phyloP scores from a whole-genome alignment of 2,797 vertebrate species.

The Rhinella marina region DNA sequence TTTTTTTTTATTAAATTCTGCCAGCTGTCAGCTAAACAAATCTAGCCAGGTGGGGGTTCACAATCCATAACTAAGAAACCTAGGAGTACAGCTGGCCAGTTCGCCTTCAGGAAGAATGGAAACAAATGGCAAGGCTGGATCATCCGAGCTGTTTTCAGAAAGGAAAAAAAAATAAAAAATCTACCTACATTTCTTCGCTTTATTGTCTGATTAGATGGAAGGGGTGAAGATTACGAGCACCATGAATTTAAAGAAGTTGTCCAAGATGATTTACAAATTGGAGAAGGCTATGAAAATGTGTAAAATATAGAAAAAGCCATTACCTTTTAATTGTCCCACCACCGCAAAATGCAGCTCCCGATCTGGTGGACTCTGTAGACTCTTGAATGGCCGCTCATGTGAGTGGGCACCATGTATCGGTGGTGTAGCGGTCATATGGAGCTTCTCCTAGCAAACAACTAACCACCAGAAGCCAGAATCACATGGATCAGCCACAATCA shows the following conservation, averaged over 20 bases:
- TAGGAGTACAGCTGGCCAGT: conserved; percentile 83
- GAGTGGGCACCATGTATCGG: no score
- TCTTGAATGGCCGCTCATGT: no score
- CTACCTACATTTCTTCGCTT: conserved; percentile 73
- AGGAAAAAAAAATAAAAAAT: conserved; percentile 67
- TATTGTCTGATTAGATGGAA: conserved; percentile 67
- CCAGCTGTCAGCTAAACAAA: conserved; percentile 87
- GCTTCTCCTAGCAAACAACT: no score
- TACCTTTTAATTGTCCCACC: no score
- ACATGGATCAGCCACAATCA: no score
- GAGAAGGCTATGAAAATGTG: no score
- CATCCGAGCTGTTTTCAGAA: conserved; percentile 78
- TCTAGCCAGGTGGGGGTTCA: conserved; percentile 85
- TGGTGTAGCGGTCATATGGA: no score
- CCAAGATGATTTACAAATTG: no score
- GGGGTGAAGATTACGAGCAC: conserved; percentile 51
- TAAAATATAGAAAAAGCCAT: no score
- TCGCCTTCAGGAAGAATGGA: conserved; percentile 82
- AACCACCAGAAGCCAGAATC: no score
- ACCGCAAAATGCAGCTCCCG: no score
- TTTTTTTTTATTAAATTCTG: conserved; percentile 78
- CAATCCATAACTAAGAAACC: conserved; percentile 85
- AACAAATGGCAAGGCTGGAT: conserved; percentile 81
- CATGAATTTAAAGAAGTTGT: not conserved
- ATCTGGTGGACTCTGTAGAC: no score